These are phyloP conservation scores for Cheilosia variabilis DNA, from an alignment of 2,888 invertebrate species.

Conservation along the genomic window DNA sequence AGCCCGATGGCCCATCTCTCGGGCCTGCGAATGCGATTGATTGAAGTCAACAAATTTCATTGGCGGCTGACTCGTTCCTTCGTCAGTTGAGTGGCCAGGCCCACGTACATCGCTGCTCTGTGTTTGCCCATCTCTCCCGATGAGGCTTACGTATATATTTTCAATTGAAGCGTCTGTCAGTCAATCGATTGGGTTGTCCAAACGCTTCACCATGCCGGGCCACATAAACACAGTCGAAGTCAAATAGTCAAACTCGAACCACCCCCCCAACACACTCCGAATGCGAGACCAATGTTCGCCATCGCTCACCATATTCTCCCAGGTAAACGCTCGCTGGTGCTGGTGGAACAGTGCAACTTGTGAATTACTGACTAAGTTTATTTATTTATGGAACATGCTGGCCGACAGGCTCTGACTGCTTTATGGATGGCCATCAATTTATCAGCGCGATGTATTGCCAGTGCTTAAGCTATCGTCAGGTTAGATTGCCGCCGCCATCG, in stretches of 20 bases:
- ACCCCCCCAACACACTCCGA: conserved; percentile 9
- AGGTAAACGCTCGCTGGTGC: conserved; percentile 27
- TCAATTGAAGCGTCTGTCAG: conserved; percentile 61
- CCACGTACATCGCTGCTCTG: conserved; percentile 6
- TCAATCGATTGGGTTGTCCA: conserved; percentile 56
- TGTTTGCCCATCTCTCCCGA: conserved; percentile 2
- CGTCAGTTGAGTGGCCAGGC: background rate
- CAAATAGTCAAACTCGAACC: conserved; percentile 59
- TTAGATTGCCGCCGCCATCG: conserved; percentile 55
- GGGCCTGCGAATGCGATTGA: conserved; percentile 8
- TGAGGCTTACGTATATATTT: conserved; percentile 31
- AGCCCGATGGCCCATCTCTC: background rate
- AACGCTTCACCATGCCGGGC: conserved; percentile 17
- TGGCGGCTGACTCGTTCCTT: conserved; percentile 11
- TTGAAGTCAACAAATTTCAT: conserved; percentile 22
- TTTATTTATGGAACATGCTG: conserved; percentile 78
- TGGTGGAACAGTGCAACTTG: conserved; percentile 58
- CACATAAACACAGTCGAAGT: conserved; percentile 33
- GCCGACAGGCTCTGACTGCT: conserved; percentile 77
- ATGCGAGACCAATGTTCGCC: background rate
- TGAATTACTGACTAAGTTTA: conserved; percentile 77
- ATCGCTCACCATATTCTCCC: conserved; percentile 41
- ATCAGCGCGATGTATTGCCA: conserved; percentile 76
- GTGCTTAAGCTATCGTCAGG: conserved; percentile 76
- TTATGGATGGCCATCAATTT: conserved; percentile 78